phyloP scores from a whole-genome alignment of 2,888 invertebrate species.

The Cheilosia vulpina region DNA sequence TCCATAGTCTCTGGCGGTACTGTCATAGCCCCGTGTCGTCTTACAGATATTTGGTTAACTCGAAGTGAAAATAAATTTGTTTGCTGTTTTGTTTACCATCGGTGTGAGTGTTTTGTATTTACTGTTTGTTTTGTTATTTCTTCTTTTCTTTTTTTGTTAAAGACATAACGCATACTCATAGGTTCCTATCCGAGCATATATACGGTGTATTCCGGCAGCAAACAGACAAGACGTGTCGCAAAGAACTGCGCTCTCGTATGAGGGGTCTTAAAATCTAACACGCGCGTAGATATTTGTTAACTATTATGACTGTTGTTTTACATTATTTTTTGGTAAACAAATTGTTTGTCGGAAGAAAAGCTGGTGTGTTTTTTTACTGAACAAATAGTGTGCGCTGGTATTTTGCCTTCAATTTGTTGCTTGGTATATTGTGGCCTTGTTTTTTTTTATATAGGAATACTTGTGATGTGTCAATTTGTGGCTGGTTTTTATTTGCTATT shows the following conservation, averaged over 20 bases:
- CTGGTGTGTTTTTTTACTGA: background rate
- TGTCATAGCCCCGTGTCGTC: background rate
- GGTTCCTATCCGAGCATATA: background rate
- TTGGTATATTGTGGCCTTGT: background rate
- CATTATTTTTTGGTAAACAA: background rate
- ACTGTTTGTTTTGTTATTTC: conserved; percentile 2
- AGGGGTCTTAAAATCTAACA: background rate
- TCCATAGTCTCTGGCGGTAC: background rate
- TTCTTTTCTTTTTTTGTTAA: background rate
- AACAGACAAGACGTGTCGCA: background rate
- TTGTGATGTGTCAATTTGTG: too few species aligned
- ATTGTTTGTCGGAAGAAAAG: background rate
- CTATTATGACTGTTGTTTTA: conserved; percentile 5
- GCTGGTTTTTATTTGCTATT: too few species aligned
- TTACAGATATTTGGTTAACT: background rate
- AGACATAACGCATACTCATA: background rate
- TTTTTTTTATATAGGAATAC: background rate
- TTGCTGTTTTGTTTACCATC: conserved; percentile 21
- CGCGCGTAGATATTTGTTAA: background rate
- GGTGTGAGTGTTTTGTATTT: conserved; percentile 7
- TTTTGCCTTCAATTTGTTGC: background rate
- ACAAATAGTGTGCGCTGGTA: background rate
- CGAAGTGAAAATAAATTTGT: background rate
- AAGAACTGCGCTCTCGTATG: background rate
- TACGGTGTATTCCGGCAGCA: conserved; percentile 1